Base-by-base conservation (phyloP, 2,113 vertebrate genomes). In the Hippoglossus stenolepis region DNA sequence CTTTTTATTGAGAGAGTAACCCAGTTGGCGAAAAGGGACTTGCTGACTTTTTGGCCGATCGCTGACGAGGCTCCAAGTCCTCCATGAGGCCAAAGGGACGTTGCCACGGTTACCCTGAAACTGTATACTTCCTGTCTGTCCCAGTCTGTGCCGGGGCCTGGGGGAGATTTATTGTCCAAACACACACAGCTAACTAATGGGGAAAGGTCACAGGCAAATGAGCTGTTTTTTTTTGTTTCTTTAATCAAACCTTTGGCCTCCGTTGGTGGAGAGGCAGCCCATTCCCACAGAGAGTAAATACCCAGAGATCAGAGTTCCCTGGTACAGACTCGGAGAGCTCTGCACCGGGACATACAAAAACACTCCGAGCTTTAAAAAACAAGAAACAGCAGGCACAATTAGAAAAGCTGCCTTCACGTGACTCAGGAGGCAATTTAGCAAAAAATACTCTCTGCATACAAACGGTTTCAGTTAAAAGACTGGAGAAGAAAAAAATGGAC, bases 81-180 rank as follows among this genome's bases (percentile, higher is more conserved):
- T 66, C 40, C 65, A 73, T 66, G 79, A 90, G 90, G 87, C 84
- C 85, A 71, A 85, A 89, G 63, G 81, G 69, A 84, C 38, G 89
- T 95, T 85, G 79, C 90, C 83, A 89, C 90, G 83, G 93, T 84
- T 86, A 92, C 91, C 28, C 79, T 93, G 92, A 94, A 94, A 95
- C 89, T 79, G 71, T 92, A 93, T 90, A 94, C 91, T 94, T 95
- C 92, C 93, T 93, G 90, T 92, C 79, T 88, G 73, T 79, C 56
- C 77, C 86, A 83, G 87, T 73, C 80, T 83, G 66, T 67, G 73
- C 76, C 45, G 23, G 51, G 75, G 65, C 73, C 87, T 75, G 38
- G 70, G 73, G 40, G 75, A 87, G 87, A 94, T 93, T 92, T 91
- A 91, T 84, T 88, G 75, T 91, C 83, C 79, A 90, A 92, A 93